Base-by-base conservation (phyloP, 2,113 vertebrate species). In the Lycaon pictus region DNA sequence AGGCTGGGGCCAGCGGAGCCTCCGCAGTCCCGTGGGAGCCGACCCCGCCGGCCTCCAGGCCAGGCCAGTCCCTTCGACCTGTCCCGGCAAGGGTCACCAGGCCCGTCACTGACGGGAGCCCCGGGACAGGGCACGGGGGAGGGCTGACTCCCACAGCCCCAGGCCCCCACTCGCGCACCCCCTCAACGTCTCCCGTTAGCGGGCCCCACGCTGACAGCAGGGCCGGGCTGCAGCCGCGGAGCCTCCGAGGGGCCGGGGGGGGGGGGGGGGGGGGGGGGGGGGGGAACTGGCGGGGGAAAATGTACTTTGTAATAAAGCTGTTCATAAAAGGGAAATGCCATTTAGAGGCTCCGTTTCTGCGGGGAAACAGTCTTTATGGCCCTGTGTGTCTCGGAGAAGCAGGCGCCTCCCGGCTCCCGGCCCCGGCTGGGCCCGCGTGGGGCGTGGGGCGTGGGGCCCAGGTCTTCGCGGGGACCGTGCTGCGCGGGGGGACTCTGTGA, bases 301-400 rank as follows among this genome's bases (percentile, higher is more conserved):
- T 97, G 98, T 97, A 94, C 98, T 98, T 98, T 97, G 98, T 87
- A 97, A 98, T 98, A 98, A 98, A 98, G 96, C 82, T 96, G 96
- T 96, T 98, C 98, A 97, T 98, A 98, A 98, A 98, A 98, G 97
- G 62, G 93, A 97, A 98, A 97, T 97, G 98, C 97, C 97, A 88
- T 98, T 98, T 98, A 98, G 97, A 98, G 95, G 88, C 97, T 94
- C 93, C 67, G 83, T 97, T 97, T 98, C 98, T 72, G 74, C 67
- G 90, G 98, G 96, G 97, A 97, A 93, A 98, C 90, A 20, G 98
- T 94, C 98, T 98, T 98, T 98, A 98, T 96, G 97, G 95, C 86
- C 83, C 43, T n/a, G 32, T 96, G 96, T 53, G 93, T 98, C 98
- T 97, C 97, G 91, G 95, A 98, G 90, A 86, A 69, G 83, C 65